Evolutionary conservation across 2,888 invertebrate species (phyloP), one percentile per base, ranked within the genome.

Genomic region (Heliconius erato): DNA sequence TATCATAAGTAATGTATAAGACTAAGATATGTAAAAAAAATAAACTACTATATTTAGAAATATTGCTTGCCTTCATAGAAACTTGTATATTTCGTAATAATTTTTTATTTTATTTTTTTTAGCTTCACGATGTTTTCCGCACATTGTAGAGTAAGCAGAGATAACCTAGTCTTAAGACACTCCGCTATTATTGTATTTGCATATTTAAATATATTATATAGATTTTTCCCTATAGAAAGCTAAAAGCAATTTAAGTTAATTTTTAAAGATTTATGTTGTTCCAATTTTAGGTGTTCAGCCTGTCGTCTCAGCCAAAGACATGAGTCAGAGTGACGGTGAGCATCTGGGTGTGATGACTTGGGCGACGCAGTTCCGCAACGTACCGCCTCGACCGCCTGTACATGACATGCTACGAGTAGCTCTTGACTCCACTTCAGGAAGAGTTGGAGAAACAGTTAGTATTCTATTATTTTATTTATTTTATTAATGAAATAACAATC

Each of bases 271-370:
- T 19, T 54, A 54, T 23, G 12, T 63, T 9, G 5, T 44, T 63
- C 9, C 3, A 28, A 26, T 68, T 87, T 6, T 87, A 93, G 98
- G 98, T 69, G 98, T 99, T 1, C 98, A 99, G 88, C 98, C 99
- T 5, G 97, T 99, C 69, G 94, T 99, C 83, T 97, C 98, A 87
- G 98, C 99, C 23, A 98, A 98, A 91, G 99, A 99, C 90, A 98
- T 99, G 98, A 98, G 98, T 65, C 99, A 99, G 91, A 98, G 98
- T 67, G 98, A 99, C 91, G 98, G 99, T 11, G 99, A 99, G 91
- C 99, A 99, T 95, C 96, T 99, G 86, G 99, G 99, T 16, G 98
- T 99, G 82, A 99, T 99, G 99, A 98, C 99, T 0, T 99, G 99
- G 94, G 98, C 98, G 0, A 98, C 99, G 0, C 97, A 98, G 91